Evolutionary conservation across 1,140 invertebrate genomes (phyloP), one percentile per base, ranked within the genome.

Genomic region (Drosophila pseudoobscura): DNA sequence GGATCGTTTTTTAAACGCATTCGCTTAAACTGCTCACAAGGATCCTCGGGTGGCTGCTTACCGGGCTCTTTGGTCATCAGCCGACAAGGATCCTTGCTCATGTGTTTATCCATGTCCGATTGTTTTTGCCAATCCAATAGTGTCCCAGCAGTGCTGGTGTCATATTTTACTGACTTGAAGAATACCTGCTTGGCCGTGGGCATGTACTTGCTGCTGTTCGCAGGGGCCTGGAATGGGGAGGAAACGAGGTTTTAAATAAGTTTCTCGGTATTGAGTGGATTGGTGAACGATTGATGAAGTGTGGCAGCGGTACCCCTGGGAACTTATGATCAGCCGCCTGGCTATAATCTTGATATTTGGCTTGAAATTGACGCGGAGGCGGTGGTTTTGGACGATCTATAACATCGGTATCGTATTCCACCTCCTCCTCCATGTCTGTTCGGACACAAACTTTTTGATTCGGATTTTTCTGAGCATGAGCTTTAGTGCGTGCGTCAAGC

Each of bases 381-480:
- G 4, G 35, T 13, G 35, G 11, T 2, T 39, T 11, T 31, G 2
- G 31, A 31, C 31, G 8, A 9, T 11, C 31, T 35, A 3, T 11
- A 39, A 39, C 35, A 39, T 39, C 35, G 35, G 35, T 39, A 13
- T 39, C 35, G 11, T 39, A 39, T 35, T 35, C 31, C 31, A 7
- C 7, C 29, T 75, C 29, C 1, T 82, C 62, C 47, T 31, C 59
- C 31, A 9, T 39, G 35, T 13, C 11, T 87, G 75, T 17, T 13
- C 17, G 43, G 26, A 89, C 51, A 56, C 84, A 89, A 35, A 75
- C 73, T 51, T 82, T 73, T 29, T 89, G 63, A 66, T 90, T 90
- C 6, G 89, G 84, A 76, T 84, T 80, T 62, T 89, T 85, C 60
- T 78, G 82, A n/a, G 76, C 73, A 70, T 89, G 65, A 59, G 89